phyloP scores from a whole-genome alignment of 2,888 invertebrate species.

The Zeuzera pyrina region DNA sequence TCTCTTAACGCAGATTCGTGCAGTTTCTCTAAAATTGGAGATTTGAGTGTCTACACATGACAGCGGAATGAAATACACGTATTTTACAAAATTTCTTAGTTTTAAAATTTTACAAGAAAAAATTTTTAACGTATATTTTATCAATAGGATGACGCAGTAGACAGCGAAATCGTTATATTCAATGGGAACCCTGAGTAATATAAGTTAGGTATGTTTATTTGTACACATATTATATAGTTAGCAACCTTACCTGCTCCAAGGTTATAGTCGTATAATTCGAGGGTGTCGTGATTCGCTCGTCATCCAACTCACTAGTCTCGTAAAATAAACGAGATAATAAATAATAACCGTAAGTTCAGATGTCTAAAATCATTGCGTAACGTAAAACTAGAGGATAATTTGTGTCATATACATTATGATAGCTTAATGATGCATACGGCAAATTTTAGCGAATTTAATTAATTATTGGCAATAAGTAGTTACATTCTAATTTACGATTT shows the following conservation, averaged over 20 bases:
- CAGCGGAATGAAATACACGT: slow-evolving; percentile 21
- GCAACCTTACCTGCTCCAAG: slow-evolving; percentile 21
- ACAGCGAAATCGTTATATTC: slow-evolving; percentile 14
- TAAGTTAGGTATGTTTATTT: slow-evolving; percentile 17
- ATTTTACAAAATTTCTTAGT: too few relatives aligned
- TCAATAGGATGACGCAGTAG: too few relatives aligned
- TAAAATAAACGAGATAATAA: slow-evolving; percentile 20
- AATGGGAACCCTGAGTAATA: slow-evolving; percentile 11
- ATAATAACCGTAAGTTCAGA: slow-evolving; percentile 21
- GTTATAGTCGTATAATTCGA: slow-evolving; percentile 18
- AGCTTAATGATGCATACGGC: background rate
- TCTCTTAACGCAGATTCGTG: slow-evolving; percentile 41
- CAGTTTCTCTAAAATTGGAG: slow-evolving; percentile 37
- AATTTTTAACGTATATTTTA: too few relatives aligned
- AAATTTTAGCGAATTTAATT: background rate
- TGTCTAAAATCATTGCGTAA: slow-evolving; percentile 16
- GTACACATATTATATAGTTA: slow-evolving; percentile 17
- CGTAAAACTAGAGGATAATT: background rate
- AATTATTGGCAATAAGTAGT: slow-evolving; percentile 14
- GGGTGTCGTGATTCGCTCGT: slow-evolving; percentile 22
- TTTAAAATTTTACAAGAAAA: too few relatives aligned
- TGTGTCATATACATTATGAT: too few relatives aligned
- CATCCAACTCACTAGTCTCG: slow-evolving; percentile 18
- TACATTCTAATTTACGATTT: slow-evolving; percentile 25
- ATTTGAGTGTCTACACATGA: slow-evolving; percentile 29